Conservation (phyloP, 2,888 invertebrate genomes). For the Ramazzottius varieornatus region DNA sequence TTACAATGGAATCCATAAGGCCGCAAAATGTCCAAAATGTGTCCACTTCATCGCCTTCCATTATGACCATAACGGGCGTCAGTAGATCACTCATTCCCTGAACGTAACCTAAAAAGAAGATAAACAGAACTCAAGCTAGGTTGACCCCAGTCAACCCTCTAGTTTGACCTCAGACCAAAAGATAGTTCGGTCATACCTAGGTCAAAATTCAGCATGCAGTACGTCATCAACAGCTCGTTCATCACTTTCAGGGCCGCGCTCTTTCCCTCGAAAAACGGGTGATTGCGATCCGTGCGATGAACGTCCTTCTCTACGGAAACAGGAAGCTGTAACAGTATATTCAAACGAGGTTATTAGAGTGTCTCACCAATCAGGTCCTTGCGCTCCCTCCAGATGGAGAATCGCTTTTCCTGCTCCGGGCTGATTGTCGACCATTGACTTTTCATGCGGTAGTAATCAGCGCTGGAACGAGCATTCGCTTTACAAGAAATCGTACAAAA, state of each 20-base stretch:
- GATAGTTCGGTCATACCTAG: slow-evolving; percentile 31
- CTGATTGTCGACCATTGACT: slow-evolving; percentile 80
- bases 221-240: slow-evolving; percentile 83
- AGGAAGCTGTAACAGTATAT: slow-evolving; percentile 10
- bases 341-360: neutral
- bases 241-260: slow-evolving; percentile 60
- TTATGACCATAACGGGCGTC: slow-evolving; percentile 60
- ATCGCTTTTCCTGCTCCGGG: slow-evolving; percentile 55
- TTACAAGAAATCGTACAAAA: neutral
- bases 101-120: slow-evolving; percentile 29
- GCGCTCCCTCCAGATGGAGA: slow-evolving; percentile 58
- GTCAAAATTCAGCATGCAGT: slow-evolving; percentile 96
- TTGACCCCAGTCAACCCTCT: neutral
- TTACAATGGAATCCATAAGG: slow-evolving; percentile 77
- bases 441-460: slow-evolving; percentile 82
- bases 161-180: neutral
- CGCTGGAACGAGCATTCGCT: slow-evolving; percentile 18
- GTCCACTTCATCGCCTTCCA: slow-evolving; percentile 68
- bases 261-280: slow-evolving; percentile 72
- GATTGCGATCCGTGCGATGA: slow-evolving; percentile 67
- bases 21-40: slow-evolving; percentile 98
- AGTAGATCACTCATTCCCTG: slow-evolving; percentile 95
- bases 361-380: slow-evolving; percentile 53
- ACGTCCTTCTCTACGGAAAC: slow-evolving; percentile 81
- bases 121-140: too few relatives aligned